Conservation (phyloP, 2,113 vertebrate genomes). For the Barbus barbus region DNA sequence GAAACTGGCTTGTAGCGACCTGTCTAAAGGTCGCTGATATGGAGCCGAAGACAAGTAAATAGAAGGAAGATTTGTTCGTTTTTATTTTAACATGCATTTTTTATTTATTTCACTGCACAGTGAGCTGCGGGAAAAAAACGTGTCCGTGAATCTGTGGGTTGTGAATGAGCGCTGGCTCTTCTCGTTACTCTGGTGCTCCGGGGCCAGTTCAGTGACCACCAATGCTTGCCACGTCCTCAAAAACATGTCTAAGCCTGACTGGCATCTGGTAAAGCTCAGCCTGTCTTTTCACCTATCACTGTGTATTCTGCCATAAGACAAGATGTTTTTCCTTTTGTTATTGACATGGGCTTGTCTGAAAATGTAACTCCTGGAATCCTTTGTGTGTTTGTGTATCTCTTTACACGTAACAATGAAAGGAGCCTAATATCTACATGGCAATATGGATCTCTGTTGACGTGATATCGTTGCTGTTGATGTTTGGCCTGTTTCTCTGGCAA, state of each 20-base stretch:
- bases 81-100: not conserved
- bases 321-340: not conserved
- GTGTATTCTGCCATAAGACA: not conserved
- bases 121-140: conserved; percentile 63
- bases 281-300: not conserved
- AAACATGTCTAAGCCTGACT: conserved; percentile 79
- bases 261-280: conserved; percentile 81
- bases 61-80: not conserved
- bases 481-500: conserved; percentile 73
- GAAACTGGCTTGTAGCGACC: not conserved
- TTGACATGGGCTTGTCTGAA: conserved; percentile 16
- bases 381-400: conserved; percentile 29
- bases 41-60: not conserved
- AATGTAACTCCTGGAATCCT: conserved; percentile 5
- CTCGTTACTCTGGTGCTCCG: conserved; percentile 91
- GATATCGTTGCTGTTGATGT: conserved; percentile 76
- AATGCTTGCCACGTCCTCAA: conserved; percentile 87
- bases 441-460: conserved; percentile 81
- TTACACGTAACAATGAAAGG: conserved; percentile 65
- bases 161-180: conserved; percentile 95
- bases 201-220: conserved; percentile 90
- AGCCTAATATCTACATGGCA: conserved; percentile 69
- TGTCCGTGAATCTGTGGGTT: conserved; percentile 87
- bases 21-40: not conserved
- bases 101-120: conserved; percentile 55